Conservation (phyloP, 1,140 invertebrate species). For the Phocides pigmalion region DNA sequence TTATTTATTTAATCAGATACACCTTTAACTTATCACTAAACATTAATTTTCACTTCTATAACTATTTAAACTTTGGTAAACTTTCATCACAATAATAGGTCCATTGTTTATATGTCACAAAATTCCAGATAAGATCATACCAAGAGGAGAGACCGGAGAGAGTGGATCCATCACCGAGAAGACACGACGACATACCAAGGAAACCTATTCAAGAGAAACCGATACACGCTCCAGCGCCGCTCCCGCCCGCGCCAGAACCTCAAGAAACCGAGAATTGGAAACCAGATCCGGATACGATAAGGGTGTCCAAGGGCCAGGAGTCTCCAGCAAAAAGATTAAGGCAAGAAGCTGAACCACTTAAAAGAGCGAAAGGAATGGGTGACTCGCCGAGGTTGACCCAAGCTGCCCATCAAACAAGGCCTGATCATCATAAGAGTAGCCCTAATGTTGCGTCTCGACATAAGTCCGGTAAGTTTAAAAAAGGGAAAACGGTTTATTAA, state of each 20-base stretch:
- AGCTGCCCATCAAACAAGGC: constrained; percentile 53
- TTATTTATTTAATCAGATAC: too few species aligned
- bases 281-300: constrained; percentile 72
- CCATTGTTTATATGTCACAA: too few species aligned
- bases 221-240: background rate
- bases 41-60: too few species aligned
- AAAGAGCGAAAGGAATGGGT: constrained; percentile 68
- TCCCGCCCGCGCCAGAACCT: constrained; percentile 30
- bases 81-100: too few species aligned
- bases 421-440: constrained; percentile 75
- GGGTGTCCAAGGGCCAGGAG: constrained; percentile 64
- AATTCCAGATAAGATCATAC: constrained; percentile 61
- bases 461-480: constrained; percentile 60
- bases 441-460: constrained; percentile 77
- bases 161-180: constrained; percentile 49
- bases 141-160: constrained; percentile 66
- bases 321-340: constrained; percentile 70
- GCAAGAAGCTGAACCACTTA: constrained; percentile 75
- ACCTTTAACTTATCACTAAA: too few species aligned
- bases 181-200: constrained; percentile 57
- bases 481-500: too few species aligned
- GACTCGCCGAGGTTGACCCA: constrained; percentile 70
- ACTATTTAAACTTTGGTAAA: too few species aligned
- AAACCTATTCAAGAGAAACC: constrained; percentile 42
- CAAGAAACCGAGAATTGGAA: constrained; percentile 54